Conservation (phyloP, 2,113 vertebrate genomes). For the Gallinago undulata region DNA sequence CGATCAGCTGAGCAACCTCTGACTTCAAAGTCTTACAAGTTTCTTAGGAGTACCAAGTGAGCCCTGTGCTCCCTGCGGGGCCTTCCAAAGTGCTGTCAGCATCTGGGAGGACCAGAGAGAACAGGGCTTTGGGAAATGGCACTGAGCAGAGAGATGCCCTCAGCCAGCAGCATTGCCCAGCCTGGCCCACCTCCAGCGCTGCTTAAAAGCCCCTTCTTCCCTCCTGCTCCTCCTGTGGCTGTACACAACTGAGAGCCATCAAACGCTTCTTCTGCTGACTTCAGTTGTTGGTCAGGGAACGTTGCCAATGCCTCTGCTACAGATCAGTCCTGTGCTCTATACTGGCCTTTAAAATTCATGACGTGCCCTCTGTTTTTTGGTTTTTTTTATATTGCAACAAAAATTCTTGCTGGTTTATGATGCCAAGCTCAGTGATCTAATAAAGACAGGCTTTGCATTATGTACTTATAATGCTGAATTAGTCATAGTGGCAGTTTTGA, state of each 20-base stretch:
- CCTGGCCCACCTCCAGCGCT: rapidly evolving
- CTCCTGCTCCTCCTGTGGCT: neutral
- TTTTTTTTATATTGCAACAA: neutral
- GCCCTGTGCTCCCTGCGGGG: neutral
- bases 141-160: neutral
- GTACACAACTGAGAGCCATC: neutral
- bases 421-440: slow-evolving; percentile 2
- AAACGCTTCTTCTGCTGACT: neutral
- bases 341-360: slow-evolving; percentile 26
- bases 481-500: slow-evolving; percentile 49
- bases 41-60: neutral
- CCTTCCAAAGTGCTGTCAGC: rapidly evolving
- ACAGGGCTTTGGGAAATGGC: neutral
- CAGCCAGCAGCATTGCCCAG: neutral
- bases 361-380: neutral
- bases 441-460: slow-evolving; percentile 27
- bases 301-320: neutral
- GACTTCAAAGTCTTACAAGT: neutral
- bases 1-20: neutral
- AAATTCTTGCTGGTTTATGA: slow-evolving; percentile 37
- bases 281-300: neutral
- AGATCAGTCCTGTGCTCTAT: neutral
- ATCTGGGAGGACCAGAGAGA: neutral
- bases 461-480: slow-evolving; percentile 43
- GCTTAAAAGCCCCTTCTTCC: neutral